These are phyloP conservation scores for Cephus pygmeus DNA, from an alignment of 2,888 invertebrate genomes.

Conservation along the genomic window DNA sequence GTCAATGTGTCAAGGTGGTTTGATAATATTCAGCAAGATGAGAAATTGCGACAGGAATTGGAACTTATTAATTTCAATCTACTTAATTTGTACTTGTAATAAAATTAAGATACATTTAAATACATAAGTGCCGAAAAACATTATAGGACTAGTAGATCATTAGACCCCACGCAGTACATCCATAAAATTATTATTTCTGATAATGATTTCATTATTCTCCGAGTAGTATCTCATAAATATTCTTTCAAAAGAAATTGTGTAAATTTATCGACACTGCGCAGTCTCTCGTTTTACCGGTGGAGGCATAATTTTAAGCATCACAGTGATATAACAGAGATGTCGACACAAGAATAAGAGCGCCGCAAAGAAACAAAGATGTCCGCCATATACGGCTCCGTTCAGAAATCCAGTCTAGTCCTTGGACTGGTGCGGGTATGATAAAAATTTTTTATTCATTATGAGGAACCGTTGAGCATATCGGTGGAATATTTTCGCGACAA, in stretches of 20 bases:
- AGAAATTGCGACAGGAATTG: conserved; percentile 70
- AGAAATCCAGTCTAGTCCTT: conserved; percentile 23
- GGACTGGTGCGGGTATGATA: conserved; percentile 12
- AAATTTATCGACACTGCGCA: background rate
- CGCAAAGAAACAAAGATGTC: conserved; percentile 35
- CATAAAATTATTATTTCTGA: background rate
- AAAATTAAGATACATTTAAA: background rate
- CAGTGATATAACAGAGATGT: background rate
- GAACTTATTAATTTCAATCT: conserved; percentile 66
- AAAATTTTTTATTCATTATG: conserved; percentile 10
- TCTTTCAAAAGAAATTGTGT: background rate
- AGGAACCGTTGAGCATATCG: background rate
- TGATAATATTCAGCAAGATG: conserved; percentile 79
- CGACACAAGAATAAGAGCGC: background rate
- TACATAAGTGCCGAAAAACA: background rate
- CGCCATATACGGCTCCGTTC: conserved; percentile 23
- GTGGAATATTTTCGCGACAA: background rate
- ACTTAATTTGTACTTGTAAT: conserved; percentile 54
- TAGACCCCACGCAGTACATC: background rate
- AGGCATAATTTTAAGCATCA: background rate
- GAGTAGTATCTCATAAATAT: background rate
- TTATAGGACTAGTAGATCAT: background rate
- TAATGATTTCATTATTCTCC: background rate
- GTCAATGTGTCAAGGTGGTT: conserved; percentile 82
- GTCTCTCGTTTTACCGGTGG: background rate